Evolutionary conservation across 1,140 invertebrate genomes (phyloP).

Genomic region (Drosophila dunni): DNA sequence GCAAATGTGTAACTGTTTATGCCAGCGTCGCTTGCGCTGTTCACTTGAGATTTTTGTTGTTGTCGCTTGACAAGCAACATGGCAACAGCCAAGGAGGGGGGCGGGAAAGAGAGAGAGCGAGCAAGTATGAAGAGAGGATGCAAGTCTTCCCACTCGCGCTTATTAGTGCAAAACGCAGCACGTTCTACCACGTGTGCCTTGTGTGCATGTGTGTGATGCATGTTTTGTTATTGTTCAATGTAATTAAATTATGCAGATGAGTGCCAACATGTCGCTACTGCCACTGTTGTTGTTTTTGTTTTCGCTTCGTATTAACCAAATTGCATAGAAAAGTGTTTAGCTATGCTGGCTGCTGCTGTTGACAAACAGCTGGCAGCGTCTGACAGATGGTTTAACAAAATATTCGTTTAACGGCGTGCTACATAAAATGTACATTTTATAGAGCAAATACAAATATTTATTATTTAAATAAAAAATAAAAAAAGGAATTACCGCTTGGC

Average conservation of each 20-base stretch:
- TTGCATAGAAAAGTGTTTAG: slow-evolving; percentile 69
- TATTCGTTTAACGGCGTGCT: background rate
- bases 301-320: slow-evolving; percentile 59
- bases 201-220: slow-evolving; percentile 26
- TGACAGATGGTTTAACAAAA: slow-evolving; percentile 51
- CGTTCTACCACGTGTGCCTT: slow-evolving; percentile 33
- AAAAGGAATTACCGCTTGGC: slow-evolving; percentile 85
- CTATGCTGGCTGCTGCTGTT: slow-evolving; percentile 54
- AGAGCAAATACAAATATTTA: background rate
- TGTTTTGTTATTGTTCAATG: slow-evolving; percentile 78
- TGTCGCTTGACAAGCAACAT: slow-evolving; percentile 61
- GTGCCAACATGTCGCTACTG: slow-evolving; percentile 55
- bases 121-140: background rate
- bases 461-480: background rate
- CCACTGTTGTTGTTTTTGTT: slow-evolving; percentile 19
- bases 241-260: slow-evolving; percentile 82
- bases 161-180: slow-evolving; percentile 75
- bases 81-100: slow-evolving; percentile 28
- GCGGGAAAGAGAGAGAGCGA: background rate
- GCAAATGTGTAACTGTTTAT: slow-evolving; percentile 77
- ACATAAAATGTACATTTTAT: background rate
- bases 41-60: slow-evolving; percentile 61
- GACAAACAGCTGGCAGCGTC: slow-evolving; percentile 41
- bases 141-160: slow-evolving; percentile 46
- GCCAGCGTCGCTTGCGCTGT: slow-evolving; percentile 44